phyloP scores from a whole-genome alignment of 1,140 invertebrate genomes.

The Idris sp. region DNA sequence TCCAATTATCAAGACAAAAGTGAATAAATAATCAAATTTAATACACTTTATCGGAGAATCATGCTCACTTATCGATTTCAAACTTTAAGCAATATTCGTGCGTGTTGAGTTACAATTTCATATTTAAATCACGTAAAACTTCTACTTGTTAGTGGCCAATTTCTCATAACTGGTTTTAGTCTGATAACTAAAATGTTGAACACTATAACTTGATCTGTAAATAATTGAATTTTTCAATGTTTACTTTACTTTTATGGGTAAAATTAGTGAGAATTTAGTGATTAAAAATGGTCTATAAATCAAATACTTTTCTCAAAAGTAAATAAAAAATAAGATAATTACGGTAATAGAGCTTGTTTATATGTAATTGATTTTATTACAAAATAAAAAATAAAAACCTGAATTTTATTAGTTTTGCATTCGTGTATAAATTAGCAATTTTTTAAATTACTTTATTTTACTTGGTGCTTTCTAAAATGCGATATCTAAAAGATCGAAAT shows the following conservation, averaged over 20 bases:
- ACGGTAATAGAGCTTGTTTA: not conserved
- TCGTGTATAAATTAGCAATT: constrained; percentile 11
- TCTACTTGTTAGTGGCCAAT: constrained; percentile 34
- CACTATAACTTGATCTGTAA: constrained; percentile 8
- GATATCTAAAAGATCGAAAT: constrained; percentile 13
- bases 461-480: constrained; percentile 3
- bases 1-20: constrained; percentile 35
- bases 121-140: constrained; percentile 42
- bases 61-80: constrained; percentile 49
- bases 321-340: no score
- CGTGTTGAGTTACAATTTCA: constrained; percentile 27
- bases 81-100: constrained; percentile 31
- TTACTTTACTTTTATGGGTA: no score
- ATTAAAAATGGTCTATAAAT: no score
- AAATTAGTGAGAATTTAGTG: no score
- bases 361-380: no score
- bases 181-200: constrained; percentile 23
- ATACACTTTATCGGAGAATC: constrained; percentile 51
- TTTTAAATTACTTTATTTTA: constrained; percentile 13
- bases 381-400: no score
- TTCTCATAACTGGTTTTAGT: constrained; percentile 21
- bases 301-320: no score
- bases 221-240: no score
- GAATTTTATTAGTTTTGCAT: not conserved
- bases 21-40: constrained; percentile 49